phyloP scores from a whole-genome alignment of 1,140 invertebrate genomes.

The Drosophila trapezifrons region DNA sequence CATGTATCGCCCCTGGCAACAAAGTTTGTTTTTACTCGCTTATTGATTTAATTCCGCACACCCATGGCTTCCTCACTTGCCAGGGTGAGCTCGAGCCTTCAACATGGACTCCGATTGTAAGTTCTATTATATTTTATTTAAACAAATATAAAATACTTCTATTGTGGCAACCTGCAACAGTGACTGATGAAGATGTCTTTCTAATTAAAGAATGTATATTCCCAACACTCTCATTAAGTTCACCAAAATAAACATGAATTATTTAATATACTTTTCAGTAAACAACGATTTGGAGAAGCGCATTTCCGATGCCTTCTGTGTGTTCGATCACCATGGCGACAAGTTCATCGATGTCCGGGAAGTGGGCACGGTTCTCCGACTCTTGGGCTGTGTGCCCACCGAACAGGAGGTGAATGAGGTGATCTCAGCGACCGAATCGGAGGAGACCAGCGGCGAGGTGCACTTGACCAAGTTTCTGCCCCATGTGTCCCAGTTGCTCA shows the following conservation, averaged over 20 bases:
- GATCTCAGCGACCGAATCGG: constrained; percentile 89
- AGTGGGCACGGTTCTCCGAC: constrained; percentile 94
- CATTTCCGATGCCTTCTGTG: constrained; percentile 94
- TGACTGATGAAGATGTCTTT: no score
- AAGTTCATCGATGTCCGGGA: constrained; percentile 94
- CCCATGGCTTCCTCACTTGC: constrained; percentile 2
- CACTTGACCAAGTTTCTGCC: constrained; percentile 88
- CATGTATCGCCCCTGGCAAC: constrained; percentile 31
- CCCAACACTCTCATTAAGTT: no score
- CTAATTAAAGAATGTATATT: no score
- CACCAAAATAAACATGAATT: no score
- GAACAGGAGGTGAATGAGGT: constrained; percentile 95
- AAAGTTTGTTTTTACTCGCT: constrained; percentile 9
- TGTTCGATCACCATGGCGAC: constrained; percentile 94
- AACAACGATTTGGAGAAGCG: constrained; percentile 89
- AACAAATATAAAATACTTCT: background rate
- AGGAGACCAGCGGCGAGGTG: constrained; percentile 89
- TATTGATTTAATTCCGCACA: constrained; percentile 34
- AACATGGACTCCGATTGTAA: constrained; percentile 62
- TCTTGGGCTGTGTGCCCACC: constrained; percentile 90
- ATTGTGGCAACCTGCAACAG: no score
- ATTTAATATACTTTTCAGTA: constrained; percentile 53
- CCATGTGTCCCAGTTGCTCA: constrained; percentile 88
- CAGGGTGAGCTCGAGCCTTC: background rate
- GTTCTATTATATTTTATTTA: background rate